Evolutionary conservation across 2,113 vertebrate species (phyloP).

Genomic region (Eulemur macaco): DNA sequence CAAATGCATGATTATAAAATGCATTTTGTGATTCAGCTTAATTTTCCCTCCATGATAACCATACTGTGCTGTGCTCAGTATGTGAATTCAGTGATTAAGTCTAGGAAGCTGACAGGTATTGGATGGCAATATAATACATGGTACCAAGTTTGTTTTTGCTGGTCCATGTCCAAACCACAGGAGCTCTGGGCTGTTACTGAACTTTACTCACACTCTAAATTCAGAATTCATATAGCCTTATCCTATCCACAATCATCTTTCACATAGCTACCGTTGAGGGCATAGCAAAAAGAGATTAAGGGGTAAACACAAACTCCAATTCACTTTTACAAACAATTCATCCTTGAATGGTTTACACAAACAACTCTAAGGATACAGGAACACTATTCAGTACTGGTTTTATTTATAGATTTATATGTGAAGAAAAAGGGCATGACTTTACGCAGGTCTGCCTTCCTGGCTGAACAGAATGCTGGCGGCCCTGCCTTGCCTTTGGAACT

Average conservation of each 20-base stretch:
- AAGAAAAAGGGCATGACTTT: neutral
- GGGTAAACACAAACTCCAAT: neutral
- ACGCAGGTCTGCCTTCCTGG: neutral
- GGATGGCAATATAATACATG: neutral
- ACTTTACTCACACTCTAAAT: neutral
- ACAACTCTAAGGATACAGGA: neutral
- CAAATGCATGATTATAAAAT: neutral
- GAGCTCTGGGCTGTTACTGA: neutral
- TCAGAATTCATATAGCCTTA: neutral
- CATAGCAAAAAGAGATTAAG: neutral
- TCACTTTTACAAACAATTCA: neutral
- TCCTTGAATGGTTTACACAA: neutral
- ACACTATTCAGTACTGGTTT: neutral
- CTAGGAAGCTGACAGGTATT: rapidly evolving
- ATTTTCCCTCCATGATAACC: neutral
- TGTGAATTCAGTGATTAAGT: neutral
- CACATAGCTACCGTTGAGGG: neutral
- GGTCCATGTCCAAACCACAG: neutral
- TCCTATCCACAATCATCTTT: neutral
- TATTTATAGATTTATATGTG: neutral
- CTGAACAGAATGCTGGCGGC: neutral
- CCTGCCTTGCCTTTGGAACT: neutral
- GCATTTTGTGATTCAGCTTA: neutral
- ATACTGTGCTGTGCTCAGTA: neutral
- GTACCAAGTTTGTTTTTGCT: neutral